Evolutionary conservation across 2,113 vertebrate genomes (phyloP), one percentile per base, ranked within the genome.

Genomic region (Oreotrochilus melanogaster): DNA sequence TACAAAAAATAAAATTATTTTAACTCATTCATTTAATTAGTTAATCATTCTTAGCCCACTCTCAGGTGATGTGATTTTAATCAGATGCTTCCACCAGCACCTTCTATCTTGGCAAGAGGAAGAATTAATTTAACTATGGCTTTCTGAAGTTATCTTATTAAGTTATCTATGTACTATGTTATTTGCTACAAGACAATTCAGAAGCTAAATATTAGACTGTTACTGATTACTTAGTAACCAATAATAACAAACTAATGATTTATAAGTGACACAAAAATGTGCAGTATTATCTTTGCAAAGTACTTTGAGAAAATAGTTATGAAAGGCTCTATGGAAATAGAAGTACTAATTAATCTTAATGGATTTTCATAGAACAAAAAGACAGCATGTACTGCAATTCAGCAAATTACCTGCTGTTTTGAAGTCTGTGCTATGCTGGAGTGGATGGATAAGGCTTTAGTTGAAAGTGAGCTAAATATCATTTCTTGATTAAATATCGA

Each of bases 311-410:
- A 74, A 94, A 79, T 14, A 8, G 18, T 65, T 94, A 78, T 79
- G 80, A 95, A 84, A 95, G 56, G 48, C 42, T 93, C 43, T 92
- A 73, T 85, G 70, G 73, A 96, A 96, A 93, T 42, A 93, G 71
- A 96, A 69, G 35, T 60, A 87, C 82, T 96, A 95, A 95, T 96
- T 96, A 94, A 82, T 83, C 78, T 93, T 95, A 97, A 95, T 96
- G 91, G 79, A 65, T 91, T 95, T 81, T 95, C 47, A 76, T 8
- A 79, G 85, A 97, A 95, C 37, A 86, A 58, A 89, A 33, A 92
- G 75, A 87, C 86, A 96, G 82, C 67, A 67, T 85, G 76, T 91
- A 81, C 71, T 78, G 74, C 80, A 87, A 92, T 93, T 95, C 86
- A 95, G 73, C 74, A 93, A 94, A 96, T 86, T 95, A 89, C 91